Conservation (phyloP, 2,797 vertebrate genomes). For the Oreortyx pictus region DNA sequence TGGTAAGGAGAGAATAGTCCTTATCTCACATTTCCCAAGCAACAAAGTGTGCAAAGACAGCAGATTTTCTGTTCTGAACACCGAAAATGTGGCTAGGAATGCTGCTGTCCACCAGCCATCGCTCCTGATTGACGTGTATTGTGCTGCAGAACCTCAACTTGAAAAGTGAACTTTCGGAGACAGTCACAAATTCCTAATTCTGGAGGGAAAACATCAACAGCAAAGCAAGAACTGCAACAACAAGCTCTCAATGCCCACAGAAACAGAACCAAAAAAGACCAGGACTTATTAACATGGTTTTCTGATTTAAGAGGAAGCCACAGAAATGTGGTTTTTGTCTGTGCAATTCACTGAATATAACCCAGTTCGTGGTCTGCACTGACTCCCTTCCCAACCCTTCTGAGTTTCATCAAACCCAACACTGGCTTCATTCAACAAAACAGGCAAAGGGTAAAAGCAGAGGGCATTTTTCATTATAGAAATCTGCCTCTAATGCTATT, state of each 20-base stretch:
- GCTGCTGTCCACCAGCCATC: neutral
- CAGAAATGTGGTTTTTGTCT: neutral
- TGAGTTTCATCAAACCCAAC: neutral
- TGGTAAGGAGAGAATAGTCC: no score
- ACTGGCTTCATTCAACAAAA: neutral
- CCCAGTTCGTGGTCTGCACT: neutral
- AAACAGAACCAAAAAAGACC: neutral
- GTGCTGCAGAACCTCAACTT: neutral
- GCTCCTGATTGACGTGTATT: neutral
- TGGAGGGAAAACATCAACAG: neutral
- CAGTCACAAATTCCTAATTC: neutral
- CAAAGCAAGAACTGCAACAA: neutral
- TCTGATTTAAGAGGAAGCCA: neutral
- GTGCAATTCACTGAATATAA: neutral
- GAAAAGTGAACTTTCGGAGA: neutral
- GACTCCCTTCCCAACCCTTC: neutral
- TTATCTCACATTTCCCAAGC: neutral
- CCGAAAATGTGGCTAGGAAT: neutral
- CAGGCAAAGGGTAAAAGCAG: neutral
- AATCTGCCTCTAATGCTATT: neutral
- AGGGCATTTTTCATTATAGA: neutral
- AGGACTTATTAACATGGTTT: neutral
- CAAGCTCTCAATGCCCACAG: neutral
- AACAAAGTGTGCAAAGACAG: neutral
- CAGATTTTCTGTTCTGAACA: neutral